These are phyloP conservation scores for Styela clava DNA, from an alignment of 23 tunicate genomes.

Conservation along the genomic window DNA sequence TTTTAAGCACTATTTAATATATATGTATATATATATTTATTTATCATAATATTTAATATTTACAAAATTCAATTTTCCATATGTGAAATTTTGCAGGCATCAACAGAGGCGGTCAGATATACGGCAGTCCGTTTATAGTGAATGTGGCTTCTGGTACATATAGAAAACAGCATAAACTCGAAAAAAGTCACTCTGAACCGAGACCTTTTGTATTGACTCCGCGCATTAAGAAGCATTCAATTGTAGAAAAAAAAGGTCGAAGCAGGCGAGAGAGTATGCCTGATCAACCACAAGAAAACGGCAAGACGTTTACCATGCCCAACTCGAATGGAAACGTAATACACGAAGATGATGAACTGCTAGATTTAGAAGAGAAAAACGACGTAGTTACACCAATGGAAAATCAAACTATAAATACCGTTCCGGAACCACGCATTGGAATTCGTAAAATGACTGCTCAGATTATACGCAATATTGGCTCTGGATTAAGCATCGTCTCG, in stretches of 20 bases:
- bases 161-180: not conserved
- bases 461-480: not conserved
- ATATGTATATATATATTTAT: too few relatives aligned
- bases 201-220: not conserved
- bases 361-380: not conserved
- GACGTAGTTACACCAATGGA: not conserved
- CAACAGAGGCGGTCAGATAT: constrained; percentile 13
- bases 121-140: constrained; percentile 14
- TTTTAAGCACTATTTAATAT: too few relatives aligned
- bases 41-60: too few relatives aligned
- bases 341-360: not conserved
- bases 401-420: not conserved
- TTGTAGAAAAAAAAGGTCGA: not conserved
- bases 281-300: not conserved
- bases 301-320: not conserved
- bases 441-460: not conserved
- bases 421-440: not conserved
- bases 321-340: not conserved
- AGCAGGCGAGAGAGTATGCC: not conserved
- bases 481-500: not conserved
- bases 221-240: not conserved
- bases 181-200: not conserved
- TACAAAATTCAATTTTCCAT: too few relatives aligned
- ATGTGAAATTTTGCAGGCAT: not conserved
- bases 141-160: not conserved